Conservation (phyloP, 2,888 invertebrate species). For the Apamea crenata region DNA sequence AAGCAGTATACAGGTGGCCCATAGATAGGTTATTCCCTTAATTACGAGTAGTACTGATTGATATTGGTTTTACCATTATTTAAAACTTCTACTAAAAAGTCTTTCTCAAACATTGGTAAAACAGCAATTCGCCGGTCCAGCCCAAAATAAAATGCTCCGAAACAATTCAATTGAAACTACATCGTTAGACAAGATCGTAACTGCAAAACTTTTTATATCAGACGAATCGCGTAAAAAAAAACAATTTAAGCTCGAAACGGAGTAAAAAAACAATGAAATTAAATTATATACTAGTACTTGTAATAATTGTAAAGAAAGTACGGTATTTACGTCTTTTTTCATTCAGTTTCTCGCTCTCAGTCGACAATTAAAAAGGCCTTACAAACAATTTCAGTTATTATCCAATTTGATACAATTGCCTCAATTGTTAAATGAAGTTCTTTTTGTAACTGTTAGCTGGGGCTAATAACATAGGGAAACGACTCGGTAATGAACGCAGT, state of each 20-base stretch:
- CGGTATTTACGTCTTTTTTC: background rate
- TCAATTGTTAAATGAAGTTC: constrained; percentile 42
- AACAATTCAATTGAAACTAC: constrained; percentile 7
- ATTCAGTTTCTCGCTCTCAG: constrained; percentile 25
- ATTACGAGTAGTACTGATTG: background rate
- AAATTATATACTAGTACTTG: background rate
- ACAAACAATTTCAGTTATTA: constrained; percentile 59
- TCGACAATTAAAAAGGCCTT: constrained; percentile 39
- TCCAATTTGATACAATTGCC: constrained; percentile 61
- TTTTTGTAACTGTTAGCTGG: constrained; percentile 16
- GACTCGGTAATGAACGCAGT: constrained; percentile 27
- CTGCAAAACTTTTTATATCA: background rate
- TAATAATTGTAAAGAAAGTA: constrained; percentile 8
- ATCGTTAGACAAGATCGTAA: background rate
- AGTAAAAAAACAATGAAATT: constrained; percentile 1
- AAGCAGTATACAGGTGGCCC: background rate
- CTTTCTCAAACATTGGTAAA: background rate
- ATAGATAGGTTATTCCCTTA: background rate
- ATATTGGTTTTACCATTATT: background rate
- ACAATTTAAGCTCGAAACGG: background rate
- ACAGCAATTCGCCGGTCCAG: background rate
- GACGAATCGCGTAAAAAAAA: background rate
- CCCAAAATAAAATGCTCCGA: background rate
- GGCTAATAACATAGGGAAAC: constrained; percentile 34
- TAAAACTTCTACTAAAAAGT: constrained; percentile 14